Percentiles rank a stretch among this genome's conserved stretches.
These are phyloP conservation scores for Drosophila austrosaltans DNA, from an alignment of 2,888 invertebrate species.

Conservation along the genomic window DNA sequence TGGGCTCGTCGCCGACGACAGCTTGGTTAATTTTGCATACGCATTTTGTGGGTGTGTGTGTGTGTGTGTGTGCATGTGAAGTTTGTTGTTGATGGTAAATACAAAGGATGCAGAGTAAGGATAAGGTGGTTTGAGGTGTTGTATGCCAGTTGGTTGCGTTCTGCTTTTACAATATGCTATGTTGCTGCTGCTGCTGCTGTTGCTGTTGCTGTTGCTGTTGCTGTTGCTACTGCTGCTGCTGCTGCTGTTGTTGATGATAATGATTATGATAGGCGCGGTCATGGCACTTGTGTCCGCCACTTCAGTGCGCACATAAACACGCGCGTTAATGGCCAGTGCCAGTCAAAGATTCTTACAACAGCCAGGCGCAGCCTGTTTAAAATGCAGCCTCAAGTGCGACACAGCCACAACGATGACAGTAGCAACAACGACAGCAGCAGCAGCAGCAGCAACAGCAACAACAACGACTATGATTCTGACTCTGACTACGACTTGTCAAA, in stretches of 20 bases:
- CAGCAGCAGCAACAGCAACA: background rate
- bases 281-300: conserved; percentile 24
- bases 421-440: conserved; percentile 3
- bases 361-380: conserved; percentile 25
- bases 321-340: conserved; percentile 31
- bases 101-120: background rate
- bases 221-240: conserved; percentile 7
- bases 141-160: conserved; percentile 5
- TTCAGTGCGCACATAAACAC: conserved; percentile 37
- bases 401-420: conserved; percentile 15
- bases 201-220: conserved; percentile 11
- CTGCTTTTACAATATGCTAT: conserved; percentile 13
- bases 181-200: conserved; percentile 17
- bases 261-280: conserved; percentile 40
- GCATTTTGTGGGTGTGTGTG: conserved; percentile 20
- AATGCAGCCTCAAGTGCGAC: conserved; percentile 23
- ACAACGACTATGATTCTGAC: background rate
- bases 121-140: background rate
- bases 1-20: conserved; percentile 35
- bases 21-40: conserved; percentile 39
- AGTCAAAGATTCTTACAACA: conserved; percentile 18
- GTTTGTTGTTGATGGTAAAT: conserved; percentile 12
- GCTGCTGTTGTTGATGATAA: conserved; percentile 33
- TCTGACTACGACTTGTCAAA: conserved; percentile 15
- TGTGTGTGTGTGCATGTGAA: conserved; percentile 19